Conservation (phyloP, 2,113 vertebrate genomes). For the Ciconia boyciana region DNA sequence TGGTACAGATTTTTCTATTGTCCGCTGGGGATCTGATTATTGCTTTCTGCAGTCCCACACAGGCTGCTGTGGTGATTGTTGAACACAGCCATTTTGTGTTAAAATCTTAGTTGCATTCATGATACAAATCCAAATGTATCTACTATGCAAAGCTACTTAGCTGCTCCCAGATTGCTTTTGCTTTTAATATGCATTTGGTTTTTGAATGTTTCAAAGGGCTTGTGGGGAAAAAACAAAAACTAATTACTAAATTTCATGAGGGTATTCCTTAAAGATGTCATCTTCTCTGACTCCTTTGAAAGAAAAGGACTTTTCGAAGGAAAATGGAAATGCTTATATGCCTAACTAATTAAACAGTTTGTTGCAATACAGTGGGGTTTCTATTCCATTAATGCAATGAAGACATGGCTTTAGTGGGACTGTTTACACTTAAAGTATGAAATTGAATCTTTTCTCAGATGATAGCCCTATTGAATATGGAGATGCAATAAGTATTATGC, state of each 20-base stretch:
- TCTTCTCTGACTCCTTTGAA: background rate
- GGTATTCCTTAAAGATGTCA: slow-evolving; percentile 8
- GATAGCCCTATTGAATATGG: background rate
- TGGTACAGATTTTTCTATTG: background rate
- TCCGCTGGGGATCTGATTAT: background rate
- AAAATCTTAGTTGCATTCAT: background rate
- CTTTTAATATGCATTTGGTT: slow-evolving; percentile 18
- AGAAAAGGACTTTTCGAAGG: background rate
- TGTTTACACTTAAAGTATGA: background rate
- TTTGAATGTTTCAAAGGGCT: background rate
- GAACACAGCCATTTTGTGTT: background rate
- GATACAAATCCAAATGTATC: slow-evolving; percentile 15
- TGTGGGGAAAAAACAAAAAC: background rate
- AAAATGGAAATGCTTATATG: background rate
- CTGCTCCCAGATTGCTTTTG: background rate
- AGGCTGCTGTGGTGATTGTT: background rate
- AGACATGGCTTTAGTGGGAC: background rate
- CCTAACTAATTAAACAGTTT: slow-evolving; percentile 10
- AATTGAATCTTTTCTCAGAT: background rate
- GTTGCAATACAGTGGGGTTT: background rate
- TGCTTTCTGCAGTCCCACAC: background rate
- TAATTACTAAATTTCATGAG: background rate
- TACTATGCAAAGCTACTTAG: slow-evolving; percentile 29
- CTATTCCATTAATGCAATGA: background rate
- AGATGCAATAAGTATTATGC: background rate